Percentiles rank a stretch among this genome's conserved stretches.
These are phyloP conservation scores for Chlorocebus sabaeus DNA, from an alignment of 2,113 vertebrate genomes.

Conservation along the genomic window DNA sequence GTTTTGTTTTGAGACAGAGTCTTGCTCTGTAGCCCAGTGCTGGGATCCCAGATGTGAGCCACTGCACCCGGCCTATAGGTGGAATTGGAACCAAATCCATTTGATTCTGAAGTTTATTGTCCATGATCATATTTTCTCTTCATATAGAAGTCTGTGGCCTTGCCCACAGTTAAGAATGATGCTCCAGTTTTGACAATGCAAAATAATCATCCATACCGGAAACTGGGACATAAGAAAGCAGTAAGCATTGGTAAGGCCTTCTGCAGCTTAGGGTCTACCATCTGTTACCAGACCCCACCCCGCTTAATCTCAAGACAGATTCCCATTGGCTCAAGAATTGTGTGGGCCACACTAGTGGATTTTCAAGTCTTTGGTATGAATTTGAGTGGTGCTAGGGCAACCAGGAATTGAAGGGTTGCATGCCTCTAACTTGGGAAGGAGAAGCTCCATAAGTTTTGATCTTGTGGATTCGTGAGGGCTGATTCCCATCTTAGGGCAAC, in stretches of 20 bases:
- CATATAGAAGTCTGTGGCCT: background rate
- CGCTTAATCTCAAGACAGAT: background rate
- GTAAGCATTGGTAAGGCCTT: background rate
- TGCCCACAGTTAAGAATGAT: background rate
- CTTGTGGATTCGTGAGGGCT: too few species aligned
- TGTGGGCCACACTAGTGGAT: background rate
- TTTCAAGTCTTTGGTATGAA: background rate
- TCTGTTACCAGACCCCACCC: background rate
- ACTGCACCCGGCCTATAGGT: background rate
- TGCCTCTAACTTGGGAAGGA: background rate
- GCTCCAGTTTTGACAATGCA: background rate
- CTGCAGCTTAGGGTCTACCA: background rate
- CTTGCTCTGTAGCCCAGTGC: too few species aligned
- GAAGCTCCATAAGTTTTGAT: too few species aligned
- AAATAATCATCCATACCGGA: background rate
- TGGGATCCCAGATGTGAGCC: too few species aligned
- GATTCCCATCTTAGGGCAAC: background rate
- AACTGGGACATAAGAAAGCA: background rate
- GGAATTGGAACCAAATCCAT: background rate
- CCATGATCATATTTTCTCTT: background rate
- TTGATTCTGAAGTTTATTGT: background rate
- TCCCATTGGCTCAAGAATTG: background rate
- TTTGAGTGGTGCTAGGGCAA: background rate
- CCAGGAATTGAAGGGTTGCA: background rate
- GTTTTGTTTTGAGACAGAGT: too few species aligned